These are phyloP conservation scores for Drosophila lutescens DNA, from an alignment of 2,888 invertebrate genomes.

Conservation along the genomic window DNA sequence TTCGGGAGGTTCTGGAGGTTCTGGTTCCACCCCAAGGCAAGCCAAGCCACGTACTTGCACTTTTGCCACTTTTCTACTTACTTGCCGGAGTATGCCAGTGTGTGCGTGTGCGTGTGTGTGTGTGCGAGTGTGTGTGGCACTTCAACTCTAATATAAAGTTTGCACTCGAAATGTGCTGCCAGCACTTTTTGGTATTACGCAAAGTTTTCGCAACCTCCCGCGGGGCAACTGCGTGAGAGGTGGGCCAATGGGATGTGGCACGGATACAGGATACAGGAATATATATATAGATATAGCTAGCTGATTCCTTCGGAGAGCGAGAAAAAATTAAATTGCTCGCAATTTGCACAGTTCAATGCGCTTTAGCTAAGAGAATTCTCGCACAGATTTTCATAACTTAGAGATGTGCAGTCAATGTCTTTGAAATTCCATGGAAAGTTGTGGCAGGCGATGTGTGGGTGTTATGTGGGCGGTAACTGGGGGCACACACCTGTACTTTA, in stretches of 20 bases:
- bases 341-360: constrained; percentile 81
- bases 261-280: constrained; percentile 4
- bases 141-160: constrained; percentile 78
- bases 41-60: constrained; percentile 67
- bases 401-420: constrained; percentile 57
- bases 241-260: constrained; percentile 7
- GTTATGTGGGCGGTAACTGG: neutral
- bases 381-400: constrained; percentile 78
- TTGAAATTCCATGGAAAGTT: constrained; percentile 38
- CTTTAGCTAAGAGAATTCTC: constrained; percentile 70
- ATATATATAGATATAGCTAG: constrained; percentile 10
- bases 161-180: constrained; percentile 76
- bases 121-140: constrained; percentile 63
- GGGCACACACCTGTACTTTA: neutral
- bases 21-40: constrained; percentile 8
- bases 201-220: constrained; percentile 62
- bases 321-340: constrained; percentile 77
- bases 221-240: constrained; percentile 34
- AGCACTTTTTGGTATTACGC: constrained; percentile 78
- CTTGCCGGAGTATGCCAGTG: constrained; percentile 38
- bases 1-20: neutral
- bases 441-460: constrained; percentile 11
- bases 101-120: constrained; percentile 10
- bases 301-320: constrained; percentile 50
- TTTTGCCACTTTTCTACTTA: constrained; percentile 63